Evolutionary conservation across 2,797 vertebrate genomes (phyloP).

Genomic region (Gorsachius magnificus): DNA sequence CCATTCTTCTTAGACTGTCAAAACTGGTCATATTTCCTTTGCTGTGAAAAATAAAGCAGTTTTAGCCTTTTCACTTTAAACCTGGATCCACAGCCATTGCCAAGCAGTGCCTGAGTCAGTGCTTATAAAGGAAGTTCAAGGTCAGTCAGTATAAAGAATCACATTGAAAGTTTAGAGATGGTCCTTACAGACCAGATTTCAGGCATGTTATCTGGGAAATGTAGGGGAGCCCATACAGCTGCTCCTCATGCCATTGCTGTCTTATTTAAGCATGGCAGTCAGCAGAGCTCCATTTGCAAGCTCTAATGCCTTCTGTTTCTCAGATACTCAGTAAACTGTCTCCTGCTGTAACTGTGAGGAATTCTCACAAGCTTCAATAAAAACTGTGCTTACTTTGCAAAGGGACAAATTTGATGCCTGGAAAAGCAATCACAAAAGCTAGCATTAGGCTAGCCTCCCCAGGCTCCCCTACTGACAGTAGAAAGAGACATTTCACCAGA

Average conservation of each 20-base stretch:
- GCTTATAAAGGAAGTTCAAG: neutral
- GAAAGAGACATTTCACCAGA: neutral
- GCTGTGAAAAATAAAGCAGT: neutral
- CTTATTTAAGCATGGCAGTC: neutral
- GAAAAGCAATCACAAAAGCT: neutral
- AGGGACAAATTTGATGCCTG: neutral
- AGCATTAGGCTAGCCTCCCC: neutral
- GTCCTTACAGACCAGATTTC: neutral
- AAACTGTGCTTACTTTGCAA: neutral
- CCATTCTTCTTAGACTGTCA: neutral
- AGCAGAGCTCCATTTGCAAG: neutral
- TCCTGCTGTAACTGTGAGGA: neutral
- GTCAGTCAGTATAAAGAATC: neutral
- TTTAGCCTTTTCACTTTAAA: neutral
- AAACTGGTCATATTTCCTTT: neutral
- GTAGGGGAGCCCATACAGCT: neutral
- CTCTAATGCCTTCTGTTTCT: neutral
- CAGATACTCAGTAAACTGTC: neutral
- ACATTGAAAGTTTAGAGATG: neutral
- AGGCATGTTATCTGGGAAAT: neutral
- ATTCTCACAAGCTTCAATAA: neutral
- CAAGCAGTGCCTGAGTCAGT: neutral
- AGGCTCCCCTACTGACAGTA: neutral
- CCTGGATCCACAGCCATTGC: neutral
- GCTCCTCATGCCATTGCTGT: neutral